Evolutionary conservation across 35 echinoderm and acorn worm species (phyloP).

Genomic region (Chiridota heheva): DNA sequence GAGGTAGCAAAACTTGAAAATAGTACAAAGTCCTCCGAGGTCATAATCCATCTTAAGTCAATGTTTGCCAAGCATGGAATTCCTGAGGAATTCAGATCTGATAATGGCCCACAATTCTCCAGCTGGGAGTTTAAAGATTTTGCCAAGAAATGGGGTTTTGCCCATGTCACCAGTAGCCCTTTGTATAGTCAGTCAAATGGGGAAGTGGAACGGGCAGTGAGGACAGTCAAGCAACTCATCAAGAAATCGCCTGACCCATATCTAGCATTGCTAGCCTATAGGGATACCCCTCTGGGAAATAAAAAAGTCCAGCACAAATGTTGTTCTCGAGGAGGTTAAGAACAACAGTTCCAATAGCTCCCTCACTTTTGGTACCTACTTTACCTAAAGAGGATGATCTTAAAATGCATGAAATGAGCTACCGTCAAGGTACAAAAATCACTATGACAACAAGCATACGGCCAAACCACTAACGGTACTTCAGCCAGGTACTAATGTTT

Average conservation of each 20-base stretch:
- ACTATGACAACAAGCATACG: too few species aligned
- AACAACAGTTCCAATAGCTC: not conserved
- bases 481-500: too few species aligned
- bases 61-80: conserved; percentile 43
- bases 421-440: too few species aligned
- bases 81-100: conserved; percentile 21
- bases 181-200: conserved; percentile 35
- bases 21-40: conserved; percentile 2
- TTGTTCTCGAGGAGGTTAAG: conserved; percentile 13
- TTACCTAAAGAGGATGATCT: conserved; percentile 13
- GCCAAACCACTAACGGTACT: too few species aligned
- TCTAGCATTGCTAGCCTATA: conserved; percentile 15
- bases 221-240: conserved; percentile 26
- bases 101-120: conserved; percentile 45
- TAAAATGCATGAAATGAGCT: too few species aligned
- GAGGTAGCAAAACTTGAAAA: conserved; percentile 29
- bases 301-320: conserved; percentile 13
- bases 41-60: conserved; percentile 34
- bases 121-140: conserved; percentile 16
- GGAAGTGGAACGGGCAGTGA: conserved; percentile 25
- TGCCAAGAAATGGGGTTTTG: conserved; percentile 21
- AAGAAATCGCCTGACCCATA: conserved; percentile 20
- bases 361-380: not conserved
- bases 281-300: conserved; percentile 22
- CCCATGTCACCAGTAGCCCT: conserved; percentile 33